phyloP scores from a whole-genome alignment of 2,888 invertebrate genomes.

The Chaitophorus viminalis region DNA sequence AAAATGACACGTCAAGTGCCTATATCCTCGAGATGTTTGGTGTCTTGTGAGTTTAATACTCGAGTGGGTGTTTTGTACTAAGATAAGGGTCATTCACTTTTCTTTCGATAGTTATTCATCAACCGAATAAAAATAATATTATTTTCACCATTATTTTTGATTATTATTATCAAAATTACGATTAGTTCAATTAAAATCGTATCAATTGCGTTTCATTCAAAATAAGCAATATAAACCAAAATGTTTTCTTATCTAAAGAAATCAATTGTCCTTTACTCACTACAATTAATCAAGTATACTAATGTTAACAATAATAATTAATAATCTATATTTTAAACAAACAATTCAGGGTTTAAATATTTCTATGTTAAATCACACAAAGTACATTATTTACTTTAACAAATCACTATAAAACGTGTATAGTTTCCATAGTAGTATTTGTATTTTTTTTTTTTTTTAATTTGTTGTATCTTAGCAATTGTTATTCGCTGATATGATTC shows the following conservation, averaged over 20 bases:
- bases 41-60: not conserved
- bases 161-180: not conserved
- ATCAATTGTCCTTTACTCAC: not conserved
- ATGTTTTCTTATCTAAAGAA: too few relatives aligned
- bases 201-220: not conserved
- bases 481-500: too few relatives aligned
- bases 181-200: not conserved
- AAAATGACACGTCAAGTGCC: constrained; percentile 3
- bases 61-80: not conserved
- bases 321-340: not conserved
- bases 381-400: too few relatives aligned
- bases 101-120: not conserved
- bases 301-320: not conserved
- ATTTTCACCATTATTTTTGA: too few relatives aligned
- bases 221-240: not conserved
- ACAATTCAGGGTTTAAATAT: too few relatives aligned
- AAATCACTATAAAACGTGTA: too few relatives aligned
- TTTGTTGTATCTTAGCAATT: too few relatives aligned
- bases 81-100: not conserved
- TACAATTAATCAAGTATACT: too few relatives aligned
- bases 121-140: too few relatives aligned
- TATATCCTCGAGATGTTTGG: not conserved
- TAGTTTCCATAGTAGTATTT: too few relatives aligned
- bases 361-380: too few relatives aligned
- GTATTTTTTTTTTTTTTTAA: too few relatives aligned